These are phyloP conservation scores for Enteromius paludinosus DNA, from an alignment of 2,797 vertebrate species.

Conservation along the genomic window DNA sequence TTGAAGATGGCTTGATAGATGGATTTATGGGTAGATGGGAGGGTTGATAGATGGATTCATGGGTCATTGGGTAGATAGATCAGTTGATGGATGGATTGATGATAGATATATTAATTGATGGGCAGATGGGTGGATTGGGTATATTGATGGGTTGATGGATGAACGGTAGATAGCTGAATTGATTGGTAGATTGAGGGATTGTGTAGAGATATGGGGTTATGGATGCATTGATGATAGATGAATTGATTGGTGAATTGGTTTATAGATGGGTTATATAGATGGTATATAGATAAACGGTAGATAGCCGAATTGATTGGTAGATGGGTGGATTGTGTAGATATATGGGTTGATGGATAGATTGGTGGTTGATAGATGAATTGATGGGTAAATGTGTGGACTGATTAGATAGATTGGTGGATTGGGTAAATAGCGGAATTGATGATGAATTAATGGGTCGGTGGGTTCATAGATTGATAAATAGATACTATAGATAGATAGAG, in stretches of 20 bases:
- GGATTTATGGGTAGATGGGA: background rate
- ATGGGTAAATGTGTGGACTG: background rate
- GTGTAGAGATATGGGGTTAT: background rate
- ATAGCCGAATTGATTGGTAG: background rate
- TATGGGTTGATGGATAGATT: background rate
- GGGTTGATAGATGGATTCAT: background rate
- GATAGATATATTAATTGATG: background rate
- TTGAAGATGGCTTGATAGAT: background rate
- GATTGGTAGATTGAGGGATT: background rate
- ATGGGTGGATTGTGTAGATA: background rate
- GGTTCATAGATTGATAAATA: background rate
- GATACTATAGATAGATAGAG: background rate
- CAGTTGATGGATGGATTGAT: background rate
- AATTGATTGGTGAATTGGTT: background rate
- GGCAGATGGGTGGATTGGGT: background rate
- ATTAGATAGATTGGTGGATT: background rate
- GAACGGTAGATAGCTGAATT: background rate
- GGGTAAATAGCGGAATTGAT: background rate
- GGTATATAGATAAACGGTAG: background rate
- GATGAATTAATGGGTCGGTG: background rate
- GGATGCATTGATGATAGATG: background rate
- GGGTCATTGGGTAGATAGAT: background rate
- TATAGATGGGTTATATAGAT: background rate
- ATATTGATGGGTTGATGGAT: background rate
- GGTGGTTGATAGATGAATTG: background rate